Base-by-base conservation (phyloP, 2,888 invertebrate species). In the Melanophora roralis region DNA sequence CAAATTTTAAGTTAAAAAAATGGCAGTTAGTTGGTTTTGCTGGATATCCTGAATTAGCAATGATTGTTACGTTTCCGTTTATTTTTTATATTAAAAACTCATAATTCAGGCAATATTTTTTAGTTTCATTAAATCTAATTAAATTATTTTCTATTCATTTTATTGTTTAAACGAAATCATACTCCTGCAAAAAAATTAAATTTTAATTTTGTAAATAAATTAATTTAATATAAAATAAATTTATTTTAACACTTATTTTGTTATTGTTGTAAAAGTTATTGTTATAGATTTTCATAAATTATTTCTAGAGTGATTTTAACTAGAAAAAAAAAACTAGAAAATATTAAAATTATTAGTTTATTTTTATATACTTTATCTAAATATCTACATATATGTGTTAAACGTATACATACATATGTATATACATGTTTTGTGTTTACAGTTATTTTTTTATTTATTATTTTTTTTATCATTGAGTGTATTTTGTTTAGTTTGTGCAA, bases 401-500 rank as follows among this genome's bases (percentile, higher is more conserved):
- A 27, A 27, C 6, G 27, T 27, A 27, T 6, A 27, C 6, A 27
- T 27, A 6, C 6, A 27, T 27, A 27, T 3, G 27, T 27, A 27
- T 27, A 6, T 27, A 27, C 27, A 27, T 27, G 6, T 27, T 5
- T 27, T 27, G 27, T 27, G 27, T 5, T 23, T 23, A 21, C 12
- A 12, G 12, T 23, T 9, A 19, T 19, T 47, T 47, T 21, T 36
- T 38, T 65, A 14, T 21, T 40, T 36, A 21, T 47, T 68, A 36
- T 14, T 47, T 43, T 8, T 67, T 51, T 64, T 60, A 6, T 43
- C 23, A 27, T 27, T 27, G 60, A 57, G 49, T 57, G 14, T 19
- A 40, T 21, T 68, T 51, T 2, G n/a, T 73, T 38, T 67, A 57
- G 71, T 53, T 78, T 73, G 62, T 78, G 75, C 51, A 53, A 67